Percentiles rank a stretch among this genome's conserved stretches.
phyloP scores from a whole-genome alignment of 2,797 vertebrate genomes.

The Lerista edwardsae region DNA sequence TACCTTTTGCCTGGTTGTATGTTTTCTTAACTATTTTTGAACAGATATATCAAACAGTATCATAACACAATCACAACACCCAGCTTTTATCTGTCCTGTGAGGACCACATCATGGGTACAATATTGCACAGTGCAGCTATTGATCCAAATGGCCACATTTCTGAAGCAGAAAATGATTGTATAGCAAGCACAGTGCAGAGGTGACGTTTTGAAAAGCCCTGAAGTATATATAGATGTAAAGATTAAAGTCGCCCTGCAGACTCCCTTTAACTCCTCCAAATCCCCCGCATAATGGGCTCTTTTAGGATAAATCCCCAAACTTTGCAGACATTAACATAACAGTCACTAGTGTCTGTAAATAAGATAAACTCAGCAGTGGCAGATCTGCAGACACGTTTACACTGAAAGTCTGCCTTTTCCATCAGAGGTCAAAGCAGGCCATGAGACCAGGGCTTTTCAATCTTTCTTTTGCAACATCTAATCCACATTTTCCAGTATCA shows the following conservation, averaged over 20 bases:
- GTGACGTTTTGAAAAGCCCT: conserved; percentile 79
- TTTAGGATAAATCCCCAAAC: conserved; percentile 75
- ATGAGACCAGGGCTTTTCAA: conserved; percentile 65
- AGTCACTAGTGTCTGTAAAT: conserved; percentile 64
- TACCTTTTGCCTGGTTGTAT: conserved; percentile 45
- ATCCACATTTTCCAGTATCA: no score
- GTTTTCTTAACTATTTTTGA: conserved; percentile 60
- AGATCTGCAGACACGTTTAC: conserved; percentile 48
- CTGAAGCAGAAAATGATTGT: conserved; percentile 89
- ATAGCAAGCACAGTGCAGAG: conserved; percentile 82
- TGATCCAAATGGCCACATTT: conserved; percentile 85
- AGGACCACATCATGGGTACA: conserved; percentile 76
- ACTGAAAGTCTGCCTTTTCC: conserved; percentile 67
- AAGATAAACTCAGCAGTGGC: conserved; percentile 48
- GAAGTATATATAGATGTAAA: conserved; percentile 83
- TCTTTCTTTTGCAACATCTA: no score
- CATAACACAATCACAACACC: conserved; percentile 48
- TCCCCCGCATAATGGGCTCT: conserved; percentile 74
- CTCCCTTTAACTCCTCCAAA: conserved; percentile 79
- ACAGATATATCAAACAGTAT: conserved; percentile 49
- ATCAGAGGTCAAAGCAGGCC: conserved; percentile 65
- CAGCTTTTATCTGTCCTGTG: conserved; percentile 67
- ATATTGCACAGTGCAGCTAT: conserved; percentile 83
- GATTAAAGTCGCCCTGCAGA: conserved; percentile 81
- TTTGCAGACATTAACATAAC: conserved; percentile 70